A percentile compares a stretch with the other conserved stretches of the same genome.
Evolutionary conservation across 2,888 invertebrate genomes (phyloP).

Genomic region (Idaea dimidiata): DNA sequence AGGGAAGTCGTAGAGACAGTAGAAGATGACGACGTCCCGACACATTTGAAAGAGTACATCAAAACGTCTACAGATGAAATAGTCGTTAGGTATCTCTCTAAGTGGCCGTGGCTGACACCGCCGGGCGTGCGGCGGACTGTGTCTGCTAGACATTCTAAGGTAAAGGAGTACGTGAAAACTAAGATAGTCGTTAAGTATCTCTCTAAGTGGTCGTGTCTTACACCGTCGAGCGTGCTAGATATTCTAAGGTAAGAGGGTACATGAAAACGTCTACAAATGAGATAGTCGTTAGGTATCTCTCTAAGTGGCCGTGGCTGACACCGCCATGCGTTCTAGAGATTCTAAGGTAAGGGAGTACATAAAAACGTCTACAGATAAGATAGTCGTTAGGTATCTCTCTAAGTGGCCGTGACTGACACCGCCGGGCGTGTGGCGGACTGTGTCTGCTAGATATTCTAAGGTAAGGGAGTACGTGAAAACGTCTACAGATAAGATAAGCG

Average conservation of each 20-base stretch:
- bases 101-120: slow-evolving; percentile 61
- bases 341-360: slow-evolving; percentile 49
- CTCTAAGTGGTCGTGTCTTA: slow-evolving; percentile 60
- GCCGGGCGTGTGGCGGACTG: slow-evolving; percentile 30
- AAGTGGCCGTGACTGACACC: slow-evolving; percentile 61
- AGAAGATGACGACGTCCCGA: slow-evolving; percentile 36
- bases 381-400: slow-evolving; percentile 44
- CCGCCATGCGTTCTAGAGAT: slow-evolving; percentile 26
- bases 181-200: slow-evolving; percentile 50
- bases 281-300: slow-evolving; percentile 46
- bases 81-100: slow-evolving; percentile 43
- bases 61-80: slow-evolving; percentile 49
- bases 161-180: slow-evolving; percentile 40
- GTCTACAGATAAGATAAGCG: slow-evolving; percentile 42
- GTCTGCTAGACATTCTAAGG: slow-evolving; percentile 47
- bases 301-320: slow-evolving; percentile 61
- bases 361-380: slow-evolving; percentile 37
- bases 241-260: slow-evolving; percentile 48
- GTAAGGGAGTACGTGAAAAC: slow-evolving; percentile 30
- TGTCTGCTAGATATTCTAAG: slow-evolving; percentile 45
- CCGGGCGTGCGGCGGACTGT: slow-evolving; percentile 33
- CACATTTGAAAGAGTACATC: slow-evolving; percentile 47
- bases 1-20: slow-evolving; percentile 60
- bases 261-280: slow-evolving; percentile 50
- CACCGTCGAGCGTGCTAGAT: slow-evolving; percentile 28